Conservation (phyloP, 2,113 vertebrate genomes). For the Danionella cerebrum region DNA sequence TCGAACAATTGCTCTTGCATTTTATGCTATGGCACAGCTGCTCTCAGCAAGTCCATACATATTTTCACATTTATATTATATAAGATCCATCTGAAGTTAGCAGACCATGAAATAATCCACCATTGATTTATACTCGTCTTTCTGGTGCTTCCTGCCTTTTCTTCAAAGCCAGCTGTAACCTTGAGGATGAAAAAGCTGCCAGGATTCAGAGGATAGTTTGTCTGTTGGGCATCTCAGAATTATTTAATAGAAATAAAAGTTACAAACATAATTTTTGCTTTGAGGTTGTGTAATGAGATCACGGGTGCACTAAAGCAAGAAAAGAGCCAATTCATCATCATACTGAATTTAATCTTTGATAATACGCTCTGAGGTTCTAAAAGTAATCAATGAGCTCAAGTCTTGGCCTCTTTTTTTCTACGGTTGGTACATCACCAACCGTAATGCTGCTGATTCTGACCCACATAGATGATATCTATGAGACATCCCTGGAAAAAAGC, state of each 20-base stretch:
- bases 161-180: background rate
- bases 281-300: background rate
- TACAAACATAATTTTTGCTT: background rate
- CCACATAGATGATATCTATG: too few relatives aligned
- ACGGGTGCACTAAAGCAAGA: background rate
- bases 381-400: background rate
- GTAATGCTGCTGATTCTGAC: background rate
- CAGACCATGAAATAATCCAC: constrained; percentile 13
- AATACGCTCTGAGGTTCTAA: background rate
- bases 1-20: background rate
- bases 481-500: too few relatives aligned
- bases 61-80: constrained; percentile 10
- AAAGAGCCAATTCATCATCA: background rate
- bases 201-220: constrained; percentile 5
- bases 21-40: background rate
- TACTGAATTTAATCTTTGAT: background rate
- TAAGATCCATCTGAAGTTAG: background rate
- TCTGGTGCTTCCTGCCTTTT: background rate
- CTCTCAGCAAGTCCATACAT: background rate
- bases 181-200: constrained; percentile 13
- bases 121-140: constrained; percentile 9
- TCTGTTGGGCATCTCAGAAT: constrained; percentile 10
- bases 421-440: background rate
- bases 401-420: background rate
- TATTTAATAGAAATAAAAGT: background rate